phyloP scores from a whole-genome alignment of 2,888 invertebrate species.

The Nephrotoma flavescens region DNA sequence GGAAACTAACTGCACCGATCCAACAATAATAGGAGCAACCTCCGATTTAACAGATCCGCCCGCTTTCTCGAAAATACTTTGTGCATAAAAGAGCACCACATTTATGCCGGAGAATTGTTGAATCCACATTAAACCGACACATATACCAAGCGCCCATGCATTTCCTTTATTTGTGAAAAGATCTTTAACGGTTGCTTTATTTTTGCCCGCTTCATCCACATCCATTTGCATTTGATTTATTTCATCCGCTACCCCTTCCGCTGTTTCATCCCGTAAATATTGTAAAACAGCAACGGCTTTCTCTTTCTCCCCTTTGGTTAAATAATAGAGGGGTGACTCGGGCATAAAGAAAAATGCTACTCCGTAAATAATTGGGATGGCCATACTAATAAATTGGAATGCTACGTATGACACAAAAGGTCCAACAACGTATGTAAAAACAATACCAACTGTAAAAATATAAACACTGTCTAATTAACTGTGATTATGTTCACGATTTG shows the following conservation, averaged over 20 bases:
- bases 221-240: slow-evolving; percentile 42
- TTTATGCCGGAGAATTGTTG: slow-evolving; percentile 77
- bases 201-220: slow-evolving; percentile 31
- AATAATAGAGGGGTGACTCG: slow-evolving; percentile 61
- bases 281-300: slow-evolving; percentile 50
- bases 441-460: slow-evolving; percentile 46
- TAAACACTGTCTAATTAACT: slow-evolving; percentile 14
- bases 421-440: slow-evolving; percentile 55
- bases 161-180: slow-evolving; percentile 50
- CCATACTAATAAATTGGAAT: slow-evolving; percentile 48
- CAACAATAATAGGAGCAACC: slow-evolving; percentile 58
- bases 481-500: not conserved
- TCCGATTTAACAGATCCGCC: slow-evolving; percentile 44
- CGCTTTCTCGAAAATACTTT: slow-evolving; percentile 53
- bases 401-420: slow-evolving; percentile 51
- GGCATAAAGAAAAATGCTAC: slow-evolving; percentile 55
- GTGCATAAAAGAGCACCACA: slow-evolving; percentile 65
- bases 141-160: slow-evolving; percentile 61
- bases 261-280: slow-evolving; percentile 47
- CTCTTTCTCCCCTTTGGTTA: slow-evolving; percentile 37
- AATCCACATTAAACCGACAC: slow-evolving; percentile 57
- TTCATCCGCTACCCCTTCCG: slow-evolving; percentile 46
- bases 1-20: slow-evolving; percentile 51
- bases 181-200: slow-evolving; percentile 34
- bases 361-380: slow-evolving; percentile 46